These are phyloP conservation scores for Calliopsis andreniformis DNA, from an alignment of 1,140 invertebrate genomes.

Conservation along the genomic window DNA sequence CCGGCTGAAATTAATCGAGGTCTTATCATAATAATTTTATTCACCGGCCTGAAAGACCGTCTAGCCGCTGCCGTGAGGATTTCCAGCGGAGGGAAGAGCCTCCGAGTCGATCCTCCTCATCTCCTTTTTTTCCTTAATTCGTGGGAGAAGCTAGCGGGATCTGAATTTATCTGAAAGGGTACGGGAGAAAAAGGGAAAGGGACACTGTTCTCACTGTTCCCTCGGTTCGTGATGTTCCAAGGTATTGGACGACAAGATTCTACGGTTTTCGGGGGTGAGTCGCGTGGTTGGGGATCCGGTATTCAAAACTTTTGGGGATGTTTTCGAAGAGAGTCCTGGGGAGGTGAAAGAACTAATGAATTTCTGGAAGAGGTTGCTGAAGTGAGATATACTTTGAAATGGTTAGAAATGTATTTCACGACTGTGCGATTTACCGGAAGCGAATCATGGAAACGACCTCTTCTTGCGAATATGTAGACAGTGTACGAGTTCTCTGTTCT, in stretches of 20 bases:
- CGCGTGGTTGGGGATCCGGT: no score
- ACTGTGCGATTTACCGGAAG: constrained; percentile 29
- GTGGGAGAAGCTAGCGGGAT: constrained; percentile 35
- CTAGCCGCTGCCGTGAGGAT: constrained; percentile 38
- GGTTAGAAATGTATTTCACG: no score
- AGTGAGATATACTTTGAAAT: constrained; percentile 27
- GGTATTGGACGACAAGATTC: no score
- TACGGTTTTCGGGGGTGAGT: no score
- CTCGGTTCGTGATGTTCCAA: background rate
- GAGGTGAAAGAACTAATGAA: no score
- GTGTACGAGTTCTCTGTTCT: background rate
- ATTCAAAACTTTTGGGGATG: no score
- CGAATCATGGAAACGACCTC: constrained; percentile 30
- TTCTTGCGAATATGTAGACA: constrained; percentile 23
- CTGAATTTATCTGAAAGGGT: constrained; percentile 45
- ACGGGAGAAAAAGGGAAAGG: background rate
- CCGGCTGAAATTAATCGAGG: constrained; percentile 77
- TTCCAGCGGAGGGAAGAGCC: constrained; percentile 2
- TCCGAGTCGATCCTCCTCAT: no score
- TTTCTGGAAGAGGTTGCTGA: background rate
- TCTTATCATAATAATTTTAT: constrained; percentile 78
- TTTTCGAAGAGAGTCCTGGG: no score
- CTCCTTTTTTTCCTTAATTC: constrained; percentile 26
- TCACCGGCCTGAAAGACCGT: constrained; percentile 53
- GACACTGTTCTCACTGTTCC: background rate